Evolutionary conservation across 2,113 vertebrate genomes (phyloP), one percentile per base, ranked within the genome.

Genomic region (Symphodus melops): DNA sequence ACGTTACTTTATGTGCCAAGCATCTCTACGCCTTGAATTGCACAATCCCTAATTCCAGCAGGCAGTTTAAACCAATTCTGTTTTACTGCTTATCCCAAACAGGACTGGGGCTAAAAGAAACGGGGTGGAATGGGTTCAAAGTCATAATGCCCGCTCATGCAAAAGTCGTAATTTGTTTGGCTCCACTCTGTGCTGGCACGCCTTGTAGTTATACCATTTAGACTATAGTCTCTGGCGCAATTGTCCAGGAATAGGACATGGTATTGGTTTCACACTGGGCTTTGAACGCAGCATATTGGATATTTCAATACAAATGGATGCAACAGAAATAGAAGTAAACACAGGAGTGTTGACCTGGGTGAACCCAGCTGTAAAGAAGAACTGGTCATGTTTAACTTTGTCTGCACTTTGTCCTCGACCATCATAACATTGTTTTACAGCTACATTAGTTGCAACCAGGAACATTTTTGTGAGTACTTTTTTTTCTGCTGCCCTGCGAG

Each of bases 381-480:
- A 89, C 77, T 58, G 44, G 33, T 14, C 46, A 64, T 71, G 69
- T 77, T 55, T 20, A 63, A n/a, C 19, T n/a, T 4, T 51, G 19
- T n/a, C 48, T 89, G 92, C 58, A 91, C 90, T 93, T 93, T 89
- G 87, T 72, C 77, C 90, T 69, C 51, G 42, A 21, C 52, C 54
- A 39, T 4, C 56, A 61, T 46, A 72, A 64, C 21, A 69, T 61
- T 41, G 36, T 13, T 57, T 79, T 28, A 60, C 44, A 57, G 8
- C 23, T 42, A 61, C 57, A 21, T 10, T 1, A 4, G 44, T 19
- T 52, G 33, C 64, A 44, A 48, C 14, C 8, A 13, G 44, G 28
- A 55, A 1, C 56, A 16, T 5, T 54, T 41, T 8, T 23, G 53
- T 33, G 28, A 33, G 1, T 28, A 49, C 2, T 52, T 21, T 46